Evolutionary conservation across 2,888 invertebrate genomes (phyloP).

Genomic region (Acrocyrtus sp.): DNA sequence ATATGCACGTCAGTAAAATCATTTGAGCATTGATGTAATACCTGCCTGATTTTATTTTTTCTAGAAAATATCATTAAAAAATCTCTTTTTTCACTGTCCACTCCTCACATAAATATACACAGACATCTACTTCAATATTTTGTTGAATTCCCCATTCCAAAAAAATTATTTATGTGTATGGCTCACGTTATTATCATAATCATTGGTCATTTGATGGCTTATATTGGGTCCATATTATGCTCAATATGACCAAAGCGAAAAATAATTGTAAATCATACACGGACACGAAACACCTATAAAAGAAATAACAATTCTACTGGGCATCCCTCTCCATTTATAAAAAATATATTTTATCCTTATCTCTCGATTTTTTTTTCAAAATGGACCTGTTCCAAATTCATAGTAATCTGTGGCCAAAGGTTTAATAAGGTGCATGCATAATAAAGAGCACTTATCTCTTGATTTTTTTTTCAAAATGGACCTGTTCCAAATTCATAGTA

Average conservation of each 20-base stretch:
- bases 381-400: conserved; percentile 32
- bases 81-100: no score
- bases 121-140: not conserved
- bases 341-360: no score
- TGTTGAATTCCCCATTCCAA: not conserved
- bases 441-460: no score
- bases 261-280: conserved; percentile 26
- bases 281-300: conserved; percentile 38
- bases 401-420: conserved; percentile 3
- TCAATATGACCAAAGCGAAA: not conserved
- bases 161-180: not conserved
- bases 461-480: conserved; percentile 23
- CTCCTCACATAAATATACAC: no score
- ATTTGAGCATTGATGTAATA: no score
- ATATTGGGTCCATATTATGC: conserved; percentile 1
- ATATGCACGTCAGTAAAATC: no score
- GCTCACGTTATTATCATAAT: conserved; percentile 38
- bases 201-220: conserved; percentile 14
- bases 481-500: conserved; percentile 29
- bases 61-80: no score
- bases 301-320: no score
- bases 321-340: conserved; percentile 3
- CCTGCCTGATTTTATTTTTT: no score
- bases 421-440: conserved; percentile 18
- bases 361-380: not conserved